A percentile compares a stretch with the other conserved stretches of the same genome.
phyloP scores from a whole-genome alignment of 2,888 invertebrate species.

The Sarcophaga carnaria region DNA sequence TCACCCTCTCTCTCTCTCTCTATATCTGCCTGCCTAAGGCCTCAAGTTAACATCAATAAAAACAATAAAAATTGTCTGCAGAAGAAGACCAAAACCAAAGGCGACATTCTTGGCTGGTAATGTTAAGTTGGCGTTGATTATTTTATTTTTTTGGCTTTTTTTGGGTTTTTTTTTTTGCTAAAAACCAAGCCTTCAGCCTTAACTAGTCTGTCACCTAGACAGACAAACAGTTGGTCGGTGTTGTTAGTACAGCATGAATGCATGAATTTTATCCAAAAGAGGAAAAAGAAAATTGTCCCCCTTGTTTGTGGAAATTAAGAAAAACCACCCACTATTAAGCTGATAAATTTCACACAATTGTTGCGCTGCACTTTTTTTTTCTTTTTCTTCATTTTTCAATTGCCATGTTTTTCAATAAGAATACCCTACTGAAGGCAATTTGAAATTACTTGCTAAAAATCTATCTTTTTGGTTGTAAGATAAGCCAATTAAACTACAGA shows the following conservation, averaged over 20 bases:
- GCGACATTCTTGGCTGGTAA: constrained; percentile 42
- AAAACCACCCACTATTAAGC: constrained; percentile 60
- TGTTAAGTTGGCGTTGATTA: no score
- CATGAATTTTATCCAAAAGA: constrained; percentile 2
- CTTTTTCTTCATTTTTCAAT: not conserved
- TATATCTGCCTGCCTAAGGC: constrained; percentile 3
- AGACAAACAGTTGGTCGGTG: constrained; percentile 14
- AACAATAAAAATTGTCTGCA: constrained; percentile 43
- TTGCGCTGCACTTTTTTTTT: not conserved
- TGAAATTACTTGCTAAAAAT: no score
- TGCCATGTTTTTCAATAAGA: not conserved
- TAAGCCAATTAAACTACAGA: no score
- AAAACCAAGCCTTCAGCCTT: constrained; percentile 37
- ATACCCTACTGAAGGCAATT: no score
- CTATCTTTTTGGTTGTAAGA: no score
- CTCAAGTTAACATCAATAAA: constrained; percentile 11
- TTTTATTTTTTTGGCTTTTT: not conserved
- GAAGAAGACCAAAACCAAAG: constrained; percentile 48
- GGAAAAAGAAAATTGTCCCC: constrained; percentile 5
- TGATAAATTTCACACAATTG: constrained; percentile 57
- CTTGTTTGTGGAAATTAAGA: constrained; percentile 25
- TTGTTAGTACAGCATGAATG: not conserved
- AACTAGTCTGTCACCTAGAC: constrained; percentile 30
- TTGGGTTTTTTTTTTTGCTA: not conserved
- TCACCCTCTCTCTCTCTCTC: no score